phyloP scores from a whole-genome alignment of 2,888 invertebrate species.

The Zhuqinia jingwanae region DNA sequence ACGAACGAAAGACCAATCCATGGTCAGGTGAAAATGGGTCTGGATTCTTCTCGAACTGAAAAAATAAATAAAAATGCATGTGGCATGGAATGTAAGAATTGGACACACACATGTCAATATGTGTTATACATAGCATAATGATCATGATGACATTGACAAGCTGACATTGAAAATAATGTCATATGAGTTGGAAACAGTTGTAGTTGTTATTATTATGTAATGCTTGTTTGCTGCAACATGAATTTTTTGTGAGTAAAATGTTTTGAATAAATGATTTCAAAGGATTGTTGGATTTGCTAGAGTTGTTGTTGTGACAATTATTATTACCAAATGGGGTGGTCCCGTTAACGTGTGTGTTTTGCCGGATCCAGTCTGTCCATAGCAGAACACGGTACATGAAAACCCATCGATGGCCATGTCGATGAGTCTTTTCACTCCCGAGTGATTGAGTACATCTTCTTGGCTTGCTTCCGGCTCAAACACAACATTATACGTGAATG shows the following conservation, averaged over 20 bases:
- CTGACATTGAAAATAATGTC: neutral
- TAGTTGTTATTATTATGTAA: too few relatives aligned
- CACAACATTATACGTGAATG: constrained; percentile 97
- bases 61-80: constrained; percentile 64
- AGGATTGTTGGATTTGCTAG: too few relatives aligned
- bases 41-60: constrained; percentile 85
- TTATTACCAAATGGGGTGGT: constrained; percentile 91
- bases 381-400: constrained; percentile 96
- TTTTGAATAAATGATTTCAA: too few relatives aligned
- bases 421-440: constrained; percentile 93
- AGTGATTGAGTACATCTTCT: constrained; percentile 93
- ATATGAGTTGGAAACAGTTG: neutral
- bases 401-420: constrained; percentile 98
- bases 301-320: too few relatives aligned
- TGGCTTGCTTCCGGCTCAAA: constrained; percentile 95
- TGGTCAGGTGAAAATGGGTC: constrained; percentile 88
- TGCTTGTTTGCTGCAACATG: too few relatives aligned
- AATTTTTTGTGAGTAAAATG: too few relatives aligned
- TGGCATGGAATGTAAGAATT: too few relatives aligned
- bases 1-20: constrained; percentile 94
- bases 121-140: neutral
- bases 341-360: constrained; percentile 98
- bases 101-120: neutral
- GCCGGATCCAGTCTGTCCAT: constrained; percentile 98
- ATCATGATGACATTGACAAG: neutral